Evolutionary conservation across 2,797 vertebrate genomes (phyloP).

Genomic region (Molossus alvarezi): DNA sequence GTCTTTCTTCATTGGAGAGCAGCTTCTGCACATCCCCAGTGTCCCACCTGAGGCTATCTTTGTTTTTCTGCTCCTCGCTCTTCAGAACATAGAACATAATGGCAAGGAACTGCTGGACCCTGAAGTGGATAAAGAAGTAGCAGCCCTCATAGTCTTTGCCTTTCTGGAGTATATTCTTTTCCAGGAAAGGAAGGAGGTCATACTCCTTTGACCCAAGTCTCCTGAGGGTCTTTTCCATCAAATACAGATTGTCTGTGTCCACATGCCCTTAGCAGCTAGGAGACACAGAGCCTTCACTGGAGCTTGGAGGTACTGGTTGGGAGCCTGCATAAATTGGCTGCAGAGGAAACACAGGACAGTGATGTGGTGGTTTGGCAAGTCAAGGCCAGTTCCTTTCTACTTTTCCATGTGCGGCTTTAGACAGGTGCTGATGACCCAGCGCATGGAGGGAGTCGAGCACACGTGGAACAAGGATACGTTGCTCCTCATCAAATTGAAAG

Average conservation of each 20-base stretch:
- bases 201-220: not conserved
- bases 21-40: not conserved
- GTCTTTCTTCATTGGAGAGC: not conserved
- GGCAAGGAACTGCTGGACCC: not conserved
- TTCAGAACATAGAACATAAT: not conserved
- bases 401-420: not conserved
- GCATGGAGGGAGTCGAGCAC: not conserved
- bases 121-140: not conserved
- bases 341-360: not conserved
- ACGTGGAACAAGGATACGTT: not conserved
- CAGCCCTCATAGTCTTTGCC: not conserved
- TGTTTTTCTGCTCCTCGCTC: not conserved
- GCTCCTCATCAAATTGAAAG: not conserved
- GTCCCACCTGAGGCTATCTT: not conserved
- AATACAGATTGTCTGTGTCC: not conserved
- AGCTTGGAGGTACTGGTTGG: not conserved
- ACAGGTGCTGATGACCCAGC: not conserved
- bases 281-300: not conserved
- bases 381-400: not conserved
- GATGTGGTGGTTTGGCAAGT: not conserved
- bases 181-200: not conserved
- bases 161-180: not conserved
- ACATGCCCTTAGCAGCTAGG: not conserved
- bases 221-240: not conserved
- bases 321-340: not conserved